Percentiles rank a stretch among this genome's conserved stretches.
Evolutionary conservation across 2,797 vertebrate genomes (phyloP).

Genomic region (Eleutherodactylus coqui): DNA sequence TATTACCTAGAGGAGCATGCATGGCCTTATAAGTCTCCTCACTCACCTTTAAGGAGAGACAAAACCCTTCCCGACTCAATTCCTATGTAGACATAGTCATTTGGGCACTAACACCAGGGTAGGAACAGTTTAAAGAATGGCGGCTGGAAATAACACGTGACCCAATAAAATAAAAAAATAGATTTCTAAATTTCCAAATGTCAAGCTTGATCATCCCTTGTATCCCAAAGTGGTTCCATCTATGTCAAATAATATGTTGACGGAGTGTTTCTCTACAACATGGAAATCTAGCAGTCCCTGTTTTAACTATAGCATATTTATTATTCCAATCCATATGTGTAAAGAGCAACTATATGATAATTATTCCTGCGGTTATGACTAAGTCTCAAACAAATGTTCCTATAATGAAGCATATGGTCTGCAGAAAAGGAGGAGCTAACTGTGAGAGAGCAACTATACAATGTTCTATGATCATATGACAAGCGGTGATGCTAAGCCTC

Average conservation of each 20-base stretch:
- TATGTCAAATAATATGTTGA: not conserved
- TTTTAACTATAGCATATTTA: slow-evolving; percentile 4
- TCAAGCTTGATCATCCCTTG: not conserved
- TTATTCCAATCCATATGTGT: slow-evolving; percentile 17
- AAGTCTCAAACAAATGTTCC: not conserved
- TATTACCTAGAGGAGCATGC: no score
- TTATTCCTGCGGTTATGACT: not conserved
- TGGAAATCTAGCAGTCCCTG: not conserved
- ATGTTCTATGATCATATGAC: not conserved
- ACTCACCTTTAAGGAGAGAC: no score
- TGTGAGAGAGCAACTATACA: not conserved
- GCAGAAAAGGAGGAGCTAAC: not conserved
- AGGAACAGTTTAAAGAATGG: not conserved
- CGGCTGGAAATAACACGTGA: no score
- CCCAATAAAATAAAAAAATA: not conserved
- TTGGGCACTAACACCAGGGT: not conserved
- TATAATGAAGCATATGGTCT: slow-evolving; percentile 26
- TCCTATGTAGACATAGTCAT: no score
- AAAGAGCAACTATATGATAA: slow-evolving; percentile 35
- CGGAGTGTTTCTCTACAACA: not conserved
- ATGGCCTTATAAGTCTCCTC: no score
- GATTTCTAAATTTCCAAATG: not conserved
- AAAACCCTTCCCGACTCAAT: no score
- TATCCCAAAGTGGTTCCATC: not conserved
- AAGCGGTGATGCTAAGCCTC: no score